A percentile compares a stretch with the other conserved stretches of the same genome.
Evolutionary conservation across 1,140 invertebrate species (phyloP).

Genomic region (Lysiphlebus fabarum): DNA sequence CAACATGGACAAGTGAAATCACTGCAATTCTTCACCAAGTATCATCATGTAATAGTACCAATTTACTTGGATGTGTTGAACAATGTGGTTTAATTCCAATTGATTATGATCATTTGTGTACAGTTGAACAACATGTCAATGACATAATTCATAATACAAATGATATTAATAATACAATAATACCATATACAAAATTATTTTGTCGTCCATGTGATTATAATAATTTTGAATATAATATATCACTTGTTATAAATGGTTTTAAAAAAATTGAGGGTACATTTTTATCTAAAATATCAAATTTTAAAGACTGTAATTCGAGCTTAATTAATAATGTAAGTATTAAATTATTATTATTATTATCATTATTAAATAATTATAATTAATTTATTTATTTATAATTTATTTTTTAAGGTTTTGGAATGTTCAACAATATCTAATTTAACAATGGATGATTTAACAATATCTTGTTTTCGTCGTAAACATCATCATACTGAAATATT

Average conservation of each 20-base stretch:
- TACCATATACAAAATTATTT: constrained; percentile 29
- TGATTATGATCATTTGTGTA: constrained; percentile 36
- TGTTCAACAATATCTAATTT: constrained; percentile 31
- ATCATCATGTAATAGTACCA: constrained; percentile 32
- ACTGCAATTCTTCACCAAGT: constrained; percentile 36
- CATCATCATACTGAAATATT: constrained; percentile 23
- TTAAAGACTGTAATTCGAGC: constrained; percentile 35
- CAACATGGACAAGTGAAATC: constrained; percentile 33
- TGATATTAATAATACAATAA: neutral
- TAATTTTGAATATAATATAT: constrained; percentile 36
- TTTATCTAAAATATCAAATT: constrained; percentile 32
- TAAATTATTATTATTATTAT: too few relatives aligned
- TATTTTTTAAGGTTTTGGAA: constrained; percentile 35
- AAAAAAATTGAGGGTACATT: constrained; percentile 41
- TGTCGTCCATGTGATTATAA: constrained; percentile 37
- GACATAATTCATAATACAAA: constrained; percentile 2
- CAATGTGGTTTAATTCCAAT: constrained; percentile 20
- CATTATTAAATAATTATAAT: too few relatives aligned
- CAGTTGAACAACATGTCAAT: constrained; percentile 17
- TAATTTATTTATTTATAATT: too few relatives aligned
- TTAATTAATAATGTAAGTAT: constrained; percentile 26
- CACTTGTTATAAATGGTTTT: constrained; percentile 34
- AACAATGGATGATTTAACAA: constrained; percentile 28
- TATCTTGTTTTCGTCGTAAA: constrained; percentile 31
- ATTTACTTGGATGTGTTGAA: constrained; percentile 22